Evolutionary conservation across 2,888 invertebrate species (phyloP).

Genomic region (Aleiodes alternator): DNA sequence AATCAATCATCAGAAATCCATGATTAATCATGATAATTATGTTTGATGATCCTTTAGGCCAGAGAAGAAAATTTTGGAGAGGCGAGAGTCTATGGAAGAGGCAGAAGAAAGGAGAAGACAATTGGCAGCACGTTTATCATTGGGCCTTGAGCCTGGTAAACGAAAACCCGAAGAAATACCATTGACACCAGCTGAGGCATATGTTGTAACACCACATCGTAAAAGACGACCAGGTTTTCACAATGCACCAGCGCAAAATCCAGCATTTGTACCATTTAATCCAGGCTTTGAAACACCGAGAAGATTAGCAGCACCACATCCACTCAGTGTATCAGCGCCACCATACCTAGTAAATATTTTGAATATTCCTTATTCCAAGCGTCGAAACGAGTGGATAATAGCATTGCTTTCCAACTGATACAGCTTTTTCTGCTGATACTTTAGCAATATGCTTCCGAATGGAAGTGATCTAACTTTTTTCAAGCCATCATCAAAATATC

Average conservation of each 20-base stretch:
- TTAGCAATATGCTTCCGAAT: too few relatives aligned
- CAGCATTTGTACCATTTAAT: conserved; percentile 88
- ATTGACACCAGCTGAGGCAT: conserved; percentile 85
- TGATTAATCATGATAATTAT: background rate
- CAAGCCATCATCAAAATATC: too few relatives aligned
- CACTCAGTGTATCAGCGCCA: conserved; percentile 85
- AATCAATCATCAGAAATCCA: too few relatives aligned
- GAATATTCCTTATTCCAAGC: too few relatives aligned
- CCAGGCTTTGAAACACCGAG: conserved; percentile 75
- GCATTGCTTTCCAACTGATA: too few relatives aligned
- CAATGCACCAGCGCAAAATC: conserved; percentile 91
- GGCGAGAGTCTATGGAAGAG: conserved; percentile 72
- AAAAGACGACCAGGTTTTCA: conserved; percentile 92
- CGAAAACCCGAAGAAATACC: conserved; percentile 83
- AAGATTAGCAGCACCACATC: conserved; percentile 81
- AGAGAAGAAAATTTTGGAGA: conserved; percentile 70
- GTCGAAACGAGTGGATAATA: too few relatives aligned
- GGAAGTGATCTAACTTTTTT: too few relatives aligned
- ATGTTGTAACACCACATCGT: conserved; percentile 91
- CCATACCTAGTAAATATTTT: conserved; percentile 77
- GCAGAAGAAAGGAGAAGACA: conserved; percentile 71
- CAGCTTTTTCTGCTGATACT: too few relatives aligned
- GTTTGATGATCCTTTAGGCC: conserved; percentile 58
- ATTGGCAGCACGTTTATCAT: conserved; percentile 74
- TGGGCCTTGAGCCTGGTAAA: conserved; percentile 82